Evolutionary conservation across 1,140 invertebrate genomes (phyloP).

Genomic region (Achroia grisella): DNA sequence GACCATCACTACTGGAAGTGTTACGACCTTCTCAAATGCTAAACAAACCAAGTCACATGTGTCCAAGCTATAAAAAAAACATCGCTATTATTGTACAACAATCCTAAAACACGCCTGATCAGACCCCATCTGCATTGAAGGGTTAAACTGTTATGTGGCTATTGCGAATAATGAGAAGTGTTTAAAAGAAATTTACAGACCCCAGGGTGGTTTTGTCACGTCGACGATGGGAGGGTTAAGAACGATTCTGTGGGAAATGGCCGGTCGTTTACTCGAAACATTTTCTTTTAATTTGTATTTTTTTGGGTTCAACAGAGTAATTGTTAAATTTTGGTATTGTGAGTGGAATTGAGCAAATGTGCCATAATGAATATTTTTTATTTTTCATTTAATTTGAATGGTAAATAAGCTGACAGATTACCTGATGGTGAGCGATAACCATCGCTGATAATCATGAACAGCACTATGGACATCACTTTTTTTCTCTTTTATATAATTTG

Average conservation of each 20-base stretch:
- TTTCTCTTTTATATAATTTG: too few species aligned
- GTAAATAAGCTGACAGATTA: too few species aligned
- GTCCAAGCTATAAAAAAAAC: neutral
- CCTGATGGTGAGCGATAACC: too few species aligned
- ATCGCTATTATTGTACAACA: slow-evolving; percentile 12
- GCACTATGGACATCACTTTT: too few species aligned
- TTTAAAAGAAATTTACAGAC: slow-evolving; percentile 66
- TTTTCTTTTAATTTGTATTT: slow-evolving; percentile 15
- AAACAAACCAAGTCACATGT: too few species aligned
- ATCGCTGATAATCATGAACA: too few species aligned
- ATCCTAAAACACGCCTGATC: slow-evolving; percentile 14
- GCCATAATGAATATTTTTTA: too few species aligned
- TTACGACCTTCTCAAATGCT: too few species aligned
- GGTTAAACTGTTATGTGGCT: slow-evolving; percentile 65
- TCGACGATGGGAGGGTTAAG: slow-evolving; percentile 32
- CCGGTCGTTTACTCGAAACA: slow-evolving; percentile 18
- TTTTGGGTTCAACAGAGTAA: slow-evolving; percentile 1
- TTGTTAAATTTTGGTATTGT: too few species aligned
- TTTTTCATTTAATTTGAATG: too few species aligned
- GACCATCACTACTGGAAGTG: too few species aligned
- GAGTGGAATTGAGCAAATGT: neutral
- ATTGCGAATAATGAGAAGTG: slow-evolving; percentile 64
- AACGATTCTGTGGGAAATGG: slow-evolving; percentile 26
- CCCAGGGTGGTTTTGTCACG: slow-evolving; percentile 51
- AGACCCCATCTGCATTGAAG: slow-evolving; percentile 61